Percentiles rank a stretch among this genome's conserved stretches.
These are phyloP conservation scores for Argopecten irradians DNA, from an alignment of 1,140 invertebrate genomes.

Conservation along the genomic window DNA sequence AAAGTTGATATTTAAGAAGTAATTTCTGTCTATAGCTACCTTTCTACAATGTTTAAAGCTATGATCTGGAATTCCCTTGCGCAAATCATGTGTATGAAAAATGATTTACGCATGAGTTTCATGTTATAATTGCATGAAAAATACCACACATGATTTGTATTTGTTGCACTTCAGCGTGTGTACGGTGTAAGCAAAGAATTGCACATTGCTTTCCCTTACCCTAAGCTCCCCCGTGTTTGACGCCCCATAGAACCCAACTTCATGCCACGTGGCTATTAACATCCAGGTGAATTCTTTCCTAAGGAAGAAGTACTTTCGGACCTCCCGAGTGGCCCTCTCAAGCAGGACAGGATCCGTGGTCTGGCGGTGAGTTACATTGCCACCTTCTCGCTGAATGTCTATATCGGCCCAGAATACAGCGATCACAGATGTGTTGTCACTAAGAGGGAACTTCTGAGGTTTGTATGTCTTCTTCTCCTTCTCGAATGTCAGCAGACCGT, in stretches of 20 bases:
- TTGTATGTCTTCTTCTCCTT: conserved; percentile 56
- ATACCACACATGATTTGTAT: background rate
- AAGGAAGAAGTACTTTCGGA: conserved; percentile 52
- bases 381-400: conserved; percentile 53
- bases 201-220: conserved; percentile 51
- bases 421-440: conserved; percentile 56
- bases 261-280: conserved; percentile 66
- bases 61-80: background rate
- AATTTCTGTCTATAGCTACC: too few relatives aligned
- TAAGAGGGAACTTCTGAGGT: conserved; percentile 60
- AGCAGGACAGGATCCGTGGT: conserved; percentile 47
- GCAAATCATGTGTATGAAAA: too few relatives aligned
- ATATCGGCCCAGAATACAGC: conserved; percentile 67
- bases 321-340: conserved; percentile 52
- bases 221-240: conserved; percentile 43
- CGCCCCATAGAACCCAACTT: conserved; percentile 66
- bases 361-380: conserved; percentile 61
- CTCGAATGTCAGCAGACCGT: conserved; percentile 66
- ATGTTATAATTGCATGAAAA: background rate
- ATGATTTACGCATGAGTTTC: background rate
- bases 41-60: background rate
- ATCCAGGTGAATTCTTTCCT: conserved; percentile 62
- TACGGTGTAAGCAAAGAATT: background rate
- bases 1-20: too few relatives aligned
- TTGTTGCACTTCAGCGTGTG: background rate